These are phyloP conservation scores for Serrognathus titanus DNA, from an alignment of 2,888 invertebrate species.

Conservation along the genomic window DNA sequence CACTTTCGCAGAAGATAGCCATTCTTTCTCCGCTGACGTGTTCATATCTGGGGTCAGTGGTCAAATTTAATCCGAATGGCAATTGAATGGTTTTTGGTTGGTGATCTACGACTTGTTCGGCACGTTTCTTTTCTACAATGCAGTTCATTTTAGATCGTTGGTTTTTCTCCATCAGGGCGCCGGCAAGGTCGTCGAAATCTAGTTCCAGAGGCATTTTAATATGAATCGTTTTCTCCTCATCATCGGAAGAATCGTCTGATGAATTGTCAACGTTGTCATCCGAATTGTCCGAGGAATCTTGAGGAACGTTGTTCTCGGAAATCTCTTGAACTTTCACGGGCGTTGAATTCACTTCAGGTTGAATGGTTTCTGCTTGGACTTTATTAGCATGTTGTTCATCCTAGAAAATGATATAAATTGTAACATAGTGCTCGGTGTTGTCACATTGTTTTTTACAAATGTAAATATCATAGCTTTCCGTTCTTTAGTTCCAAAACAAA, in stretches of 20 bases:
- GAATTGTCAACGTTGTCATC: slow-evolving; percentile 44
- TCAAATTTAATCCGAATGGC: slow-evolving; percentile 65
- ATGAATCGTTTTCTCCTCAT: slow-evolving; percentile 56
- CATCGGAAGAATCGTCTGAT: slow-evolving; percentile 59
- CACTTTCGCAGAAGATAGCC: slow-evolving; percentile 84
- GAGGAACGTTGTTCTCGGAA: slow-evolving; percentile 44
- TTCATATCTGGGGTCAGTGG: slow-evolving; percentile 69
- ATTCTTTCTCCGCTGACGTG: slow-evolving; percentile 80
- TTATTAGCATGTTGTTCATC: slow-evolving; percentile 25
- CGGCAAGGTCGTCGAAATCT: slow-evolving; percentile 78
- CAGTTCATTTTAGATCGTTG: slow-evolving; percentile 85
- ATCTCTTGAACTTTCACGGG: slow-evolving; percentile 34
- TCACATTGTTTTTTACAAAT: too few species aligned
- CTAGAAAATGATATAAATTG: slow-evolving; percentile 9
- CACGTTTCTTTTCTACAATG: slow-evolving; percentile 79
- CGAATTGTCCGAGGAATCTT: slow-evolving; percentile 24
- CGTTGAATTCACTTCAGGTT: slow-evolving; percentile 32
- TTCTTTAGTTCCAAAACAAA: too few species aligned
- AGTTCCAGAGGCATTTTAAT: slow-evolving; percentile 77
- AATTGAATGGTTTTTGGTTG: slow-evolving; percentile 62
- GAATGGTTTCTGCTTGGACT: slow-evolving; percentile 26
- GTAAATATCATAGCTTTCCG: too few species aligned
- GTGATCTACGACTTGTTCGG: slow-evolving; percentile 79
- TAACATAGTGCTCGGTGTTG: background rate
- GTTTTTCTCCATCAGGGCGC: slow-evolving; percentile 67